Percentiles rank a stretch among this genome's conserved stretches.
phyloP scores from a whole-genome alignment of 53 echinoderm and acorn worm genomes.

The Hippasteria phrygiana region DNA sequence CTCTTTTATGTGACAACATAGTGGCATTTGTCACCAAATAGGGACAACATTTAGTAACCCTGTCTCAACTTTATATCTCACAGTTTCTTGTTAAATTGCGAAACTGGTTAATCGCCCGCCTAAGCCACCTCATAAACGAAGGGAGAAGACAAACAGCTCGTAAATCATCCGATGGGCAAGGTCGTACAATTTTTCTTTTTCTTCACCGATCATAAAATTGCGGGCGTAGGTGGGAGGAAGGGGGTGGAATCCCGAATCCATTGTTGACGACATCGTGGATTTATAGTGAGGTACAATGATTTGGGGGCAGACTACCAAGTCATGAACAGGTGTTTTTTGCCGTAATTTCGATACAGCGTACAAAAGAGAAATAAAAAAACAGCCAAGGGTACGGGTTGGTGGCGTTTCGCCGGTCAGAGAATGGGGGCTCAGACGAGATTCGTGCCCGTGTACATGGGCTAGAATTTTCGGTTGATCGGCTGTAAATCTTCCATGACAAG shows the following conservation, averaged over 20 bases:
- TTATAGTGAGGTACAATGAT: conserved; percentile 13
- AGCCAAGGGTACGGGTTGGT: neutral
- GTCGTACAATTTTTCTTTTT: conserved; percentile 1
- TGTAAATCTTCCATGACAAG: too few species aligned
- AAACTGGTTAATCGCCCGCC: neutral
- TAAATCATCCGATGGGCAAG: conserved; percentile 18
- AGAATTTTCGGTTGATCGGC: too few species aligned
- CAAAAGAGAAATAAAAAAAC: neutral
- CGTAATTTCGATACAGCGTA: conserved; percentile 18
- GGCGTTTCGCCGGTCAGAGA: neutral
- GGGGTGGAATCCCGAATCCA: neutral
- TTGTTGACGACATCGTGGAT: conserved; percentile 20
- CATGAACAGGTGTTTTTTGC: conserved; percentile 11
- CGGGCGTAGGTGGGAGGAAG: neutral
- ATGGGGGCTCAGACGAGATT: too few species aligned
- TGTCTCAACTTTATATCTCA: too few species aligned
- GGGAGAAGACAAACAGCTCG: neutral
- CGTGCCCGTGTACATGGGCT: too few species aligned
- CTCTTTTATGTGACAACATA: conserved; percentile 35
- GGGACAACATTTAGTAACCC: neutral
- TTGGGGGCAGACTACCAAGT: neutral
- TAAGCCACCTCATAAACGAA: conserved; percentile 4
- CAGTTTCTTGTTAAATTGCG: neutral
- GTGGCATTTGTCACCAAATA: neutral
- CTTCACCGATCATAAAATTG: conserved; percentile 22